These are phyloP conservation scores for Cladopsammia gracilis DNA, from an alignment of 64 coral and sea anemone genomes.

Conservation along the genomic window DNA sequence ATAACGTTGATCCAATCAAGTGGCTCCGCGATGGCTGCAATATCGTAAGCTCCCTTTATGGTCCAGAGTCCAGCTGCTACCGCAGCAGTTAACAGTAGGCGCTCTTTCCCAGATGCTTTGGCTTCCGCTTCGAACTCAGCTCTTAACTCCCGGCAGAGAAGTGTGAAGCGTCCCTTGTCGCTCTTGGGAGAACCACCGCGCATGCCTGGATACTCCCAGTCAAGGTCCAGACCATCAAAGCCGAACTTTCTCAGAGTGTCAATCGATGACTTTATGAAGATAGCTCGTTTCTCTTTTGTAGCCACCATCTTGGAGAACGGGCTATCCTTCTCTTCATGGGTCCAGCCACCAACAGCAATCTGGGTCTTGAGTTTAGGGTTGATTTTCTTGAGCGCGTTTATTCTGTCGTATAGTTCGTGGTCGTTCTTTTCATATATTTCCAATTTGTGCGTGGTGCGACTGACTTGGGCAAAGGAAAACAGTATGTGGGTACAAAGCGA, in stretches of 20 bases:
- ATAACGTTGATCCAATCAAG: conserved; percentile 82
- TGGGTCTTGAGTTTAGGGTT: conserved; percentile 76
- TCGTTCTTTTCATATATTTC: conserved; percentile 75
- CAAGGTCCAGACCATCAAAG: conserved; percentile 75
- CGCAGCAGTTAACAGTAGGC: conserved; percentile 67
- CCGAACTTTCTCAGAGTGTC: conserved; percentile 53
- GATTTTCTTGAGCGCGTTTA: conserved; percentile 70
- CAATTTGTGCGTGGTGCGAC: conserved; percentile 48
- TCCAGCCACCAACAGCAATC: conserved; percentile 80
- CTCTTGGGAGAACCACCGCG: conserved; percentile 64
- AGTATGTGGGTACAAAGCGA: conserved; percentile 64
- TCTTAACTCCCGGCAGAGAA: conserved; percentile 60
- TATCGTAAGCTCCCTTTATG: conserved; percentile 64
- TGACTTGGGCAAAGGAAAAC: conserved; percentile 63
- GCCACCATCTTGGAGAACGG: conserved; percentile 82
- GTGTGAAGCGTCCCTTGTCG: conserved; percentile 71
- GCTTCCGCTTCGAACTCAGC: conserved; percentile 61
- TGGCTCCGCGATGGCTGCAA: conserved; percentile 46
- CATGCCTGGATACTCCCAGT: conserved; percentile 78
- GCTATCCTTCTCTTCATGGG: conserved; percentile 75
- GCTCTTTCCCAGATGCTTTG: conserved; percentile 50
- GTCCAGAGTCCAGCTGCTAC: conserved; percentile 75
- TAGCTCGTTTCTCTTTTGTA: conserved; percentile 59
- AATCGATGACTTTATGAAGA: conserved; percentile 75
- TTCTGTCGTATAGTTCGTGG: conserved; percentile 56